Conservation (phyloP, 2,113 vertebrate genomes). For the Lethenteron reissneri region DNA sequence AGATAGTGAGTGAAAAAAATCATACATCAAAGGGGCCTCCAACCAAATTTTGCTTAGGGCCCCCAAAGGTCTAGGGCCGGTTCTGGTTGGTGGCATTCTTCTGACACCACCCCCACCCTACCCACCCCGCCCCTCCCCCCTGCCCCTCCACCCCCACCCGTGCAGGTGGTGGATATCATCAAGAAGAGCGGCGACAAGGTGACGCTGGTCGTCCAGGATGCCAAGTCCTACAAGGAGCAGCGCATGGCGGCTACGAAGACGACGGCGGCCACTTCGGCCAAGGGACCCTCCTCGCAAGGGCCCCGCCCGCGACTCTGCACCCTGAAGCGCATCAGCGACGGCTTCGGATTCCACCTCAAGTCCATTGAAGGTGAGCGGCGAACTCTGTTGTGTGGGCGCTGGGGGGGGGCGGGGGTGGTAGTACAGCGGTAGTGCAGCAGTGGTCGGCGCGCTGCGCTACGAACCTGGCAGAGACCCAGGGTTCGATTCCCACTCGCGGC, state of each 20-base stretch:
- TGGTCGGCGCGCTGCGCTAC: too few relatives aligned
- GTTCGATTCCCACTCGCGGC: too few relatives aligned
- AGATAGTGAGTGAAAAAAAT: too few relatives aligned
- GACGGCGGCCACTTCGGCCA: neutral
- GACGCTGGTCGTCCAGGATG: constrained; percentile 47
- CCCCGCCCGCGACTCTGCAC: constrained; percentile 52
- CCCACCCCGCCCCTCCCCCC: too few relatives aligned
- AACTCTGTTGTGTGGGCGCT: neutral
- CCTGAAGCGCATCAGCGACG: constrained; percentile 31
- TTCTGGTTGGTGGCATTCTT: too few relatives aligned
- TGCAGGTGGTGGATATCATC: constrained; percentile 55
- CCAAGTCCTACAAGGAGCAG: constrained; percentile 28
- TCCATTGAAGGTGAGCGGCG: constrained; percentile 34
- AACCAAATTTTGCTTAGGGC: too few relatives aligned
- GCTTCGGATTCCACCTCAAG: constrained; percentile 58
- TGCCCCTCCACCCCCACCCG: neutral
- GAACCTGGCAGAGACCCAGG: too few relatives aligned
- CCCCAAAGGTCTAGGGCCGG: too few relatives aligned
- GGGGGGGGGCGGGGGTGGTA: neutral
- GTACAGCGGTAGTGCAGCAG: neutral
- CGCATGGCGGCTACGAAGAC: neutral
- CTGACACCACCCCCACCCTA: too few relatives aligned
- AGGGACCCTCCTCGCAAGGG: neutral
- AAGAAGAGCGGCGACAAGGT: constrained; percentile 36
- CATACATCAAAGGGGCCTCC: too few relatives aligned